phyloP scores from a whole-genome alignment of 2,888 invertebrate species.

The Panzeria rudis region DNA sequence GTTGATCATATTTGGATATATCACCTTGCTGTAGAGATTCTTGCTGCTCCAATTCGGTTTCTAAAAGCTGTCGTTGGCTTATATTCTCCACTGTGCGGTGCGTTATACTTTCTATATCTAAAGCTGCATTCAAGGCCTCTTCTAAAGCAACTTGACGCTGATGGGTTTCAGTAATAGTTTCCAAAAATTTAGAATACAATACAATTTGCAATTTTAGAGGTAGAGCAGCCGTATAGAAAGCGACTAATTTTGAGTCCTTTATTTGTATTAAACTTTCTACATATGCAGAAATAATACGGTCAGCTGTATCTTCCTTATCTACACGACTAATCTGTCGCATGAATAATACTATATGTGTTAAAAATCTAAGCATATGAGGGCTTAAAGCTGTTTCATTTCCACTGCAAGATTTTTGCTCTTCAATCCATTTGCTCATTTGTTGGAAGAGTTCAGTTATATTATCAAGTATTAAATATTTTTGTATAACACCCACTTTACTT shows the following conservation, averaged over 20 bases:
- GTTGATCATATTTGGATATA: constrained; percentile 88
- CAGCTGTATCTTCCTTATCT: constrained; percentile 88
- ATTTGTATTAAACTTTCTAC: constrained; percentile 89
- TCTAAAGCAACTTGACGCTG: constrained; percentile 87
- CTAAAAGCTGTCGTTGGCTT: constrained; percentile 81
- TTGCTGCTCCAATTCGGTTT: constrained; percentile 77
- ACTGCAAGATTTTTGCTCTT: constrained; percentile 79
- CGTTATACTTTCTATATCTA: constrained; percentile 94
- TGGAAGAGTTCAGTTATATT: constrained; percentile 90
- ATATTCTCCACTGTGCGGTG: constrained; percentile 93
- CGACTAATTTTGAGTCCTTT: constrained; percentile 90
- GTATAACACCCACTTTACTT: constrained; percentile 90
- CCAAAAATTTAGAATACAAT: constrained; percentile 89
- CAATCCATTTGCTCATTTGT: constrained; percentile 88
- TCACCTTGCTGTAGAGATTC: constrained; percentile 82
- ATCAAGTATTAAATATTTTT: constrained; percentile 93
- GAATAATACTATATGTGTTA: constrained; percentile 93
- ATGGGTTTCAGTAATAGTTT: constrained; percentile 87
- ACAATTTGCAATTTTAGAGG: constrained; percentile 86
- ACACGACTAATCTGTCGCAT: constrained; percentile 91
- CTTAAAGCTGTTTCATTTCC: constrained; percentile 77
- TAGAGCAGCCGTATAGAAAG: constrained; percentile 93
- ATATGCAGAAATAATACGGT: constrained; percentile 90
- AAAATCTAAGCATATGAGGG: constrained; percentile 87
- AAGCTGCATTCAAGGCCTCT: constrained; percentile 89